phyloP scores from a whole-genome alignment of 2,797 vertebrate species.

The Pogoniulus pusillus region DNA sequence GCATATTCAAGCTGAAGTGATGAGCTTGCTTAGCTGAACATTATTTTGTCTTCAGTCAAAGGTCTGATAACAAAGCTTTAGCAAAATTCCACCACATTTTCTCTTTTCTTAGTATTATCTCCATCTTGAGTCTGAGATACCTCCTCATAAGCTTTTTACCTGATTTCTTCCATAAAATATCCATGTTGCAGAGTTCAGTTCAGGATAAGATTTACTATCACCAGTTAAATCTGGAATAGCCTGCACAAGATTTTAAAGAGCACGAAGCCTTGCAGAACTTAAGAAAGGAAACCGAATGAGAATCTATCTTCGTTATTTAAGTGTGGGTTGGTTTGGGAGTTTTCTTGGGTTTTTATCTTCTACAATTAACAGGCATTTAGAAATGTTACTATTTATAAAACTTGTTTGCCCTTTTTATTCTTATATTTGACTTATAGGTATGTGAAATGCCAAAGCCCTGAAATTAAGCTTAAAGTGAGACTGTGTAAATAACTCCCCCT shows the following conservation, averaged over 20 bases:
- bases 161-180: not conserved
- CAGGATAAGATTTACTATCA: not conserved
- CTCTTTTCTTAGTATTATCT: not conserved
- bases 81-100: not conserved
- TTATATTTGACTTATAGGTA: not conserved
- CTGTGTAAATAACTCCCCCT: not conserved
- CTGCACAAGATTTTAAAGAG: not conserved
- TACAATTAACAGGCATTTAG: not conserved
- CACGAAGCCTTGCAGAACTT: not conserved
- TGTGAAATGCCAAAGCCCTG: not conserved
- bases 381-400: not conserved
- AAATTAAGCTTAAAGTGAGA: not conserved
- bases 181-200: not conserved
- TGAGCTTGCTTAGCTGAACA: not conserved
- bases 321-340: fast-evolving
- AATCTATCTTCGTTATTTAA: not conserved
- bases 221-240: not conserved
- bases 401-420: not conserved
- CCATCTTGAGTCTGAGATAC: not conserved
- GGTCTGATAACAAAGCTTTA: not conserved
- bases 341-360: not conserved
- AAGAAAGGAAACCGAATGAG: not conserved
- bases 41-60: not conserved
- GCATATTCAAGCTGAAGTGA: not conserved
- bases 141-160: not conserved